Conservation (phyloP, 2,888 invertebrate species). For the Epistrophe grossulariae region DNA sequence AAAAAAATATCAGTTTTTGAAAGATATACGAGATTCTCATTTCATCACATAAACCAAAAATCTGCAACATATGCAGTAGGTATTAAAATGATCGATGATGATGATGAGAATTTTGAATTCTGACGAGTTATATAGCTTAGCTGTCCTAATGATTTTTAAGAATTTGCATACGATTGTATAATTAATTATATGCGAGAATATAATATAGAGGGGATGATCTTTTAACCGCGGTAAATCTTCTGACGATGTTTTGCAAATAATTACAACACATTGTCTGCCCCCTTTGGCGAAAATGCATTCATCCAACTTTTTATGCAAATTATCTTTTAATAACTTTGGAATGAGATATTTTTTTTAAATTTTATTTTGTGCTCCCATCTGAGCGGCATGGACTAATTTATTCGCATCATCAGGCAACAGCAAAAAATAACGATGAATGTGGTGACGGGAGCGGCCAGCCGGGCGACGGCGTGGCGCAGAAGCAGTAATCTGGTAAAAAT, state of each 20-base stretch:
- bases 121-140: neutral
- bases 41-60: too few relatives aligned
- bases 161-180: conserved; percentile 64
- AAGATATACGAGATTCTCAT: too few relatives aligned
- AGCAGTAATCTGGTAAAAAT: conserved; percentile 7
- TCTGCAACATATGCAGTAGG: too few relatives aligned
- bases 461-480: too few relatives aligned
- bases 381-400: conserved; percentile 45
- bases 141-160: neutral
- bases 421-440: neutral
- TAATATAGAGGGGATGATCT: neutral
- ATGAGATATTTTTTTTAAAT: conserved; percentile 49
- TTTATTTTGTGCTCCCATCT: neutral
- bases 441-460: too few relatives aligned
- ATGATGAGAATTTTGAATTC: too few relatives aligned
- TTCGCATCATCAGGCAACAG: conserved; percentile 54
- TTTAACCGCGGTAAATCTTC: conserved; percentile 45
- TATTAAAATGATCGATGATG: too few relatives aligned
- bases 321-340: conserved; percentile 81
- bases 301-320: conserved; percentile 80
- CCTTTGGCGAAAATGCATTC: conserved; percentile 37
- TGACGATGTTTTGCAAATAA: conserved; percentile 41
- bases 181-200: conserved; percentile 50
- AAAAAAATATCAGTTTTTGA: too few relatives aligned
- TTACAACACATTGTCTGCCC: conserved; percentile 37